Conservation (phyloP, 2,113 vertebrate genomes). For the Alexandromys fortis region DNA sequence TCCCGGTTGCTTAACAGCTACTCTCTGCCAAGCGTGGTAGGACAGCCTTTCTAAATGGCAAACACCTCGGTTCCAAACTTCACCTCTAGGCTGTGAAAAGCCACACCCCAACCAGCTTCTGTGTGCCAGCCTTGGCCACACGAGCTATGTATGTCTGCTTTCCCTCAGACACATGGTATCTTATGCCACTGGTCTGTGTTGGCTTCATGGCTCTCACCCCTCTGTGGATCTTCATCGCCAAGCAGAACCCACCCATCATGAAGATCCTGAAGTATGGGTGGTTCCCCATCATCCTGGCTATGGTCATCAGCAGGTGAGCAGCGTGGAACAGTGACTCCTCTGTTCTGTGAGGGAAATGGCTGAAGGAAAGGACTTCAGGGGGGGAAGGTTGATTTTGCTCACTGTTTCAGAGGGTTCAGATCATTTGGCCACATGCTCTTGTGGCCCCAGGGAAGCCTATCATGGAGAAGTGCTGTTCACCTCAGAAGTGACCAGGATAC, state of each 20-base stretch:
- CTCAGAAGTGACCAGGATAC: not conserved
- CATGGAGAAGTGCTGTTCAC: not conserved
- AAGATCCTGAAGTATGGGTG: slow-evolving; percentile 94
- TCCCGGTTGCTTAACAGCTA: not conserved
- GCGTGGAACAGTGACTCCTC: not conserved
- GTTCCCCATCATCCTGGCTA: slow-evolving; percentile 96
- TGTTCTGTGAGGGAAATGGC: not conserved
- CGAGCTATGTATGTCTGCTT: not conserved
- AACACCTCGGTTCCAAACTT: not conserved
- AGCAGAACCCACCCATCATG: slow-evolving; percentile 88
- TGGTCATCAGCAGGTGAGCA: slow-evolving; percentile 96
- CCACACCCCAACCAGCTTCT: not conserved
- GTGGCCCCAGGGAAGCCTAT: not conserved
- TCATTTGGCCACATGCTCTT: not conserved
- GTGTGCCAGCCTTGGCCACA: not conserved
- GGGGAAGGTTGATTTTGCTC: not conserved
- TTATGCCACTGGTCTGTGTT: slow-evolving; percentile 89
- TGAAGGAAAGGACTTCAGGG: not conserved
- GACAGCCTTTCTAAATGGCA: not conserved
- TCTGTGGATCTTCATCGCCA: slow-evolving; percentile 91
- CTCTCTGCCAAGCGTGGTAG: not conserved
- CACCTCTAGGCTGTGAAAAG: not conserved
- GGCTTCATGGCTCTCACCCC: slow-evolving; percentile 92
- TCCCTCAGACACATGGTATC: slow-evolving; percentile 89
- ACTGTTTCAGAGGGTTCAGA: not conserved